These are phyloP conservation scores for Mastigias papua DNA, from an alignment of 30 jellyfish, hydroid and myxozoan genomes.

Conservation along the genomic window DNA sequence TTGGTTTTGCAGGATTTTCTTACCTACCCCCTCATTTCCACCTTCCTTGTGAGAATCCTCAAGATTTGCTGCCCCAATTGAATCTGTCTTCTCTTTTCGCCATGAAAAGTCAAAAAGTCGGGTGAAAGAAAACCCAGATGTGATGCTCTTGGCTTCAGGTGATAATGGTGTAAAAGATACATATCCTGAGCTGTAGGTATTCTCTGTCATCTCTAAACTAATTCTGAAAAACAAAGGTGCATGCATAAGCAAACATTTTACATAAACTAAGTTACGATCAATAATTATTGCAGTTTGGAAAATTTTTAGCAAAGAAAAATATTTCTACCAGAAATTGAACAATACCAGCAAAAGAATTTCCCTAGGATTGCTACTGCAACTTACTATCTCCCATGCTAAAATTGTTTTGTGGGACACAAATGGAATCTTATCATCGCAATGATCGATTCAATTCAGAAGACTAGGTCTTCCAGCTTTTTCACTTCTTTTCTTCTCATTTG, in stretches of 20 bases:
- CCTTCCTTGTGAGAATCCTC: conserved; percentile 41
- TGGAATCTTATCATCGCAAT: too few species aligned
- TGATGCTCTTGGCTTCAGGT: conserved; percentile 79
- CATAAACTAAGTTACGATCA: too few species aligned
- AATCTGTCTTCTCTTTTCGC: conserved; percentile 42
- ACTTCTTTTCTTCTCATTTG: too few species aligned
- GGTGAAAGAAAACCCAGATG: conserved; percentile 83
- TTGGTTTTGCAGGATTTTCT: conserved; percentile 34
- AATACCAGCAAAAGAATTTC: too few species aligned
- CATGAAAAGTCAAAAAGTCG: conserved; percentile 78
- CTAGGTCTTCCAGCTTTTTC: too few species aligned
- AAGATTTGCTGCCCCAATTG: not conserved
- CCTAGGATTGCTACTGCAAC: not conserved
- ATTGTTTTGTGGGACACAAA: too few species aligned
- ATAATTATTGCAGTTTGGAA: too few species aligned
- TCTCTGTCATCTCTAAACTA: conserved; percentile 31
- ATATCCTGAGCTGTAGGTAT: conserved; percentile 48
- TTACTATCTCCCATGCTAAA: not conserved
- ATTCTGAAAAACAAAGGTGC: not conserved
- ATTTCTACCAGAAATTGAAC: not conserved
- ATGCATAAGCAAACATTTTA: not conserved
- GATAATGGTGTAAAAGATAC: conserved; percentile 94
- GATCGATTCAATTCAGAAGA: too few species aligned
- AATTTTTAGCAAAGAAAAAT: not conserved
- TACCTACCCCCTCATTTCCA: conserved; percentile 13